These are phyloP conservation scores for Pseudachorutes palmiensis DNA, from an alignment of 1,140 invertebrate genomes.

Conservation along the genomic window DNA sequence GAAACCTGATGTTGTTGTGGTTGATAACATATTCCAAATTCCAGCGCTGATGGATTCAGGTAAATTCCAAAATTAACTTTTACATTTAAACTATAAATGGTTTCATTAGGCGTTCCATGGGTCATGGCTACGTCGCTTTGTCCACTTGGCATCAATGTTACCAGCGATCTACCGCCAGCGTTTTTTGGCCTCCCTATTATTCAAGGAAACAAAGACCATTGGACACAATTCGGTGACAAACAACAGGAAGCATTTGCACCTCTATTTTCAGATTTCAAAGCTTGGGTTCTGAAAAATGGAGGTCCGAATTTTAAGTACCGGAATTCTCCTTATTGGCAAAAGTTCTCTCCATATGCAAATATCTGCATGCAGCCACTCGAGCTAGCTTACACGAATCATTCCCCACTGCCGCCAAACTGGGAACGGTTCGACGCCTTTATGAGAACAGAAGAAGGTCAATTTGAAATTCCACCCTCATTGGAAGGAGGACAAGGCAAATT, in stretches of 20 bases:
- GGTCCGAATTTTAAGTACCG: not conserved
- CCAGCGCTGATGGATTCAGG: too few relatives aligned
- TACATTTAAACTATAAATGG: too few relatives aligned
- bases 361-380: not conserved
- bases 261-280: not conserved
- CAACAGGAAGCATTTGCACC: not conserved
- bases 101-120: too few relatives aligned
- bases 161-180: too few relatives aligned
- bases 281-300: not conserved
- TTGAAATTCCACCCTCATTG: not conserved
- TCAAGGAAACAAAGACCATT: not conserved
- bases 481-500: not conserved
- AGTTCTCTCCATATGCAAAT: constrained; percentile 5
- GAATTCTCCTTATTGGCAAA: not conserved
- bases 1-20: not conserved
- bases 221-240: not conserved
- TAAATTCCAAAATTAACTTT: too few relatives aligned
- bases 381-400: not conserved
- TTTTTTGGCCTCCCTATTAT: not conserved
- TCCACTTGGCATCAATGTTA: too few relatives aligned
- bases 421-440: not conserved
- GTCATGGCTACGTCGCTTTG: too few relatives aligned
- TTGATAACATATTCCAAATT: not conserved
- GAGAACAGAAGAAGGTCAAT: not conserved
- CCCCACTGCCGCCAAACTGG: not conserved